Evolutionary conservation across 2,888 invertebrate genomes (phyloP).

Genomic region (Stenodema calcarata): DNA sequence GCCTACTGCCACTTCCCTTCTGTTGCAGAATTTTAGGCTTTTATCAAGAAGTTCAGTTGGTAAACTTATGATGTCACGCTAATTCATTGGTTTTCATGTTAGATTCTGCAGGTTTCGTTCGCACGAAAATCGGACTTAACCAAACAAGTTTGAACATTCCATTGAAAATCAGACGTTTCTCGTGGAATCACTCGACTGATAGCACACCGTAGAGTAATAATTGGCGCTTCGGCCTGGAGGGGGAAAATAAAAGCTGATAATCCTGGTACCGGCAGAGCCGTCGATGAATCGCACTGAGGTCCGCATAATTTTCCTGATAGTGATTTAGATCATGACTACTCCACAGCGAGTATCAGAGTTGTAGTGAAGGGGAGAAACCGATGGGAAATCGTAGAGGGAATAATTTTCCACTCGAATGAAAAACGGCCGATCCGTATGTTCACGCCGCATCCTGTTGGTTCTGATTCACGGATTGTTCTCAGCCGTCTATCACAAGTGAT

Average conservation of each 20-base stretch:
- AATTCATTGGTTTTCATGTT: no score
- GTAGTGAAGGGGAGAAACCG: background rate
- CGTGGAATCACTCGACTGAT: no score
- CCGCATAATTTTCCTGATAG: background rate
- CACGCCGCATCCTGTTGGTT: background rate
- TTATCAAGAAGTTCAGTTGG: no score
- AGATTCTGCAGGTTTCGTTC: no score
- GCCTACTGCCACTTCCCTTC: no score
- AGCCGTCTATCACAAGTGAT: background rate
- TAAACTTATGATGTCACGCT: no score
- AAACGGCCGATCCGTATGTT: background rate
- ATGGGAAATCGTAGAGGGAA: background rate
- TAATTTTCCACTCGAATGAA: background rate
- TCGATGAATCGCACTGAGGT: background rate
- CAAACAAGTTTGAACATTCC: no score
- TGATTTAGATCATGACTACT: background rate
- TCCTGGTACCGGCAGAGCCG: background rate
- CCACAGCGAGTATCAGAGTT: background rate
- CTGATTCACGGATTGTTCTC: background rate
- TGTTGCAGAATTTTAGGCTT: no score
- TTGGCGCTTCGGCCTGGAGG: background rate
- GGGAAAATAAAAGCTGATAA: background rate
- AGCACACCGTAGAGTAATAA: no score
- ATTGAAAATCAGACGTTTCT: no score
- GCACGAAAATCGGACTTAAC: no score